Evolutionary conservation across 2,888 invertebrate species (phyloP).

Genomic region (Lottia gigantea): DNA sequence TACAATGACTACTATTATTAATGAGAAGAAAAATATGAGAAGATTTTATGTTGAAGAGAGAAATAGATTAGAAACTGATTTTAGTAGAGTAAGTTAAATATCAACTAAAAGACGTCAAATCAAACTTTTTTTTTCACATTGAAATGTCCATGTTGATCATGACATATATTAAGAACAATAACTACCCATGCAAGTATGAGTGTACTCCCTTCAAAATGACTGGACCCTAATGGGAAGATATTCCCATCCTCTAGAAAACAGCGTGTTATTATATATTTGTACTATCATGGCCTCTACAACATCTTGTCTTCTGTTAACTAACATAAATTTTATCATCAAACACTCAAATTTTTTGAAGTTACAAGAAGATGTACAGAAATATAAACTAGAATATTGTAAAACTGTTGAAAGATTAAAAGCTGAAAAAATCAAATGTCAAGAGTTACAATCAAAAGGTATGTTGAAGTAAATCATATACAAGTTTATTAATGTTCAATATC

Average conservation of each 20-base stretch:
- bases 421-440: constrained; percentile 90
- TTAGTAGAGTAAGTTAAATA: constrained; percentile 77
- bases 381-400: constrained; percentile 91
- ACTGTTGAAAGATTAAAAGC: constrained; percentile 88
- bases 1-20: constrained; percentile 81
- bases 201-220: too few species aligned
- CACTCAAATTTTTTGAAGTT: constrained; percentile 70
- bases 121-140: too few species aligned
- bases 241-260: too few species aligned
- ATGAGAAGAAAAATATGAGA: constrained; percentile 87
- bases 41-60: constrained; percentile 92
- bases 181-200: too few species aligned
- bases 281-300: too few species aligned
- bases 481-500: too few species aligned
- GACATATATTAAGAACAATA: too few species aligned
- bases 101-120: not conserved
- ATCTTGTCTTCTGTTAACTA: too few species aligned
- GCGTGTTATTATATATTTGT: too few species aligned
- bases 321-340: too few species aligned
- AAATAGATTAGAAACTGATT: constrained; percentile 82
- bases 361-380: constrained; percentile 87
- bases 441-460: constrained; percentile 73
- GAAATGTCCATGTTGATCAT: too few species aligned
- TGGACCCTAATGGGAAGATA: too few species aligned
- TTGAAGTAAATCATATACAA: constrained; percentile 56